Evolutionary conservation across 2,888 invertebrate species (phyloP).

Genomic region (Microdon myrmicae): DNA sequence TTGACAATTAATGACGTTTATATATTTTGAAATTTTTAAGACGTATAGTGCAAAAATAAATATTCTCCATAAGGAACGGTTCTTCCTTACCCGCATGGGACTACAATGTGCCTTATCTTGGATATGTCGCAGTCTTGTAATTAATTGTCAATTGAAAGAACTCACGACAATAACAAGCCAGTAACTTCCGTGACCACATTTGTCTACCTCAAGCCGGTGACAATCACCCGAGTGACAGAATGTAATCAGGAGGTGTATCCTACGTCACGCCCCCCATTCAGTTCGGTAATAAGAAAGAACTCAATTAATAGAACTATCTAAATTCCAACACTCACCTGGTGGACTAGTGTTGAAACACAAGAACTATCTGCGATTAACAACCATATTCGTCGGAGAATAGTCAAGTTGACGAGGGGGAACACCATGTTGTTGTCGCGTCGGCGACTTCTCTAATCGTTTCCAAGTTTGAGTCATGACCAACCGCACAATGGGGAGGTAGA

Average conservation of each 20-base stretch:
- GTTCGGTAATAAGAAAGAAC: conserved; percentile 13
- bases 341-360: conserved; percentile 17
- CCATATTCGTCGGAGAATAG: conserved; percentile 37
- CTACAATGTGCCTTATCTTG: no score
- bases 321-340: conserved; percentile 38
- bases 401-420: conserved; percentile 21
- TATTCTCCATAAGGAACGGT: no score
- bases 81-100: no score
- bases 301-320: conserved; percentile 43
- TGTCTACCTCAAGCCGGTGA: no score
- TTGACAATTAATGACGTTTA: no score
- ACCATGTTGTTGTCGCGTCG: conserved; percentile 25
- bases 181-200: no score
- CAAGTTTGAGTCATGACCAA: conserved; percentile 47
- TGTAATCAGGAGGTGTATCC: conserved; percentile 39
- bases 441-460: conserved; percentile 34
- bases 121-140: no score
- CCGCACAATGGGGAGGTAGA: neutral
- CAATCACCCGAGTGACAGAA: no score
- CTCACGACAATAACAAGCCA: no score
- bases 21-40: no score
- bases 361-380: conserved; percentile 24
- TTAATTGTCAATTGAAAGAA: no score
- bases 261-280: conserved; percentile 7
- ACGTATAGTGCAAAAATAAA: no score